Conservation (phyloP, 2,888 invertebrate species). For the Ormyrus pomaceus region DNA sequence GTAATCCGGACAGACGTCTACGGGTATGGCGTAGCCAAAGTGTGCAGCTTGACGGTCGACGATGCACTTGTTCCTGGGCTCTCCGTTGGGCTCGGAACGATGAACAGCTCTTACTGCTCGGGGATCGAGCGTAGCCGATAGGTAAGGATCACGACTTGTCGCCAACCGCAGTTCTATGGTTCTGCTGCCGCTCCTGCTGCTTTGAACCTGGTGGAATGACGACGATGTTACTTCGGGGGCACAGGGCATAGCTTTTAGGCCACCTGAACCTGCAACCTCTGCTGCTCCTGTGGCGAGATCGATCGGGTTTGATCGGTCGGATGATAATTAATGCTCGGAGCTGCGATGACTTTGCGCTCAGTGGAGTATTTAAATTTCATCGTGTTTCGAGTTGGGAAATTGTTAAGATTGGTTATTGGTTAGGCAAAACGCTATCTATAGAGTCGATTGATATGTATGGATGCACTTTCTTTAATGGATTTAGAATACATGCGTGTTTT, state of each 20-base stretch:
- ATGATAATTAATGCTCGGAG: background rate
- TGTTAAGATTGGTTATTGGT: background rate
- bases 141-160: background rate
- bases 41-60: background rate
- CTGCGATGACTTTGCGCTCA: background rate
- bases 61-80: background rate
- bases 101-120: constrained; percentile 13
- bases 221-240: constrained; percentile 38
- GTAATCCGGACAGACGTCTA: background rate
- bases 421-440: too few species aligned
- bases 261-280: constrained; percentile 15
- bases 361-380: constrained; percentile 33
- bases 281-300: constrained; percentile 9
- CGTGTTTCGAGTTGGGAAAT: background rate
- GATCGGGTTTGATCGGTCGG: constrained; percentile 2
- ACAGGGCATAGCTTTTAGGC: constrained; percentile 61
- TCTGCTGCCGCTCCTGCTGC: constrained; percentile 48
- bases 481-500: too few species aligned
- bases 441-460: too few species aligned
- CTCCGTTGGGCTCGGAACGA: background rate
- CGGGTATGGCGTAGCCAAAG: background rate
- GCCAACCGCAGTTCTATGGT: constrained; percentile 10
- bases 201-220: constrained; percentile 7
- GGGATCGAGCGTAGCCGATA: constrained; percentile 63
- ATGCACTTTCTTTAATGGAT: too few species aligned